Conservation (phyloP, 2,113 vertebrate species). For the Fregetta grallaria region DNA sequence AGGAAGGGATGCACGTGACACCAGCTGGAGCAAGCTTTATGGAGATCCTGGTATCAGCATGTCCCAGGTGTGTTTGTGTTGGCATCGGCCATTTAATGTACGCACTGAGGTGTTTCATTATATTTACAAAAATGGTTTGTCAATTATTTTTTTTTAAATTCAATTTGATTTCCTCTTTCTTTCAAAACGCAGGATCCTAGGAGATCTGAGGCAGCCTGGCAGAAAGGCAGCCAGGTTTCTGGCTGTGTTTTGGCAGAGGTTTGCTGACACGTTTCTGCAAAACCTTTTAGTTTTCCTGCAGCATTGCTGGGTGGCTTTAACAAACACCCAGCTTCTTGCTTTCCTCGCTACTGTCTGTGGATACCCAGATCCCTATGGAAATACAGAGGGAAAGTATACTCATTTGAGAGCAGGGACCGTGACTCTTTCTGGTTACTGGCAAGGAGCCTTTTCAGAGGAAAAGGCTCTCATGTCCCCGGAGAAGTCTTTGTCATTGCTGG, state of each 20-base stretch:
- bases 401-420: not conserved
- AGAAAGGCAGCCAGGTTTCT: not conserved
- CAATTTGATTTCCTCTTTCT: not conserved
- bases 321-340: not conserved
- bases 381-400: not conserved
- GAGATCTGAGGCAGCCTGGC: not conserved
- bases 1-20: not conserved
- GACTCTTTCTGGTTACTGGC: not conserved
- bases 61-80: not conserved
- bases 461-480: not conserved
- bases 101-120: not conserved
- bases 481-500: not conserved
- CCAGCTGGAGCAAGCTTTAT: not conserved
- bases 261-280: not conserved
- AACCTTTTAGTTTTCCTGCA: not conserved
- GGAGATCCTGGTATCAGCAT: rapidly evolving
- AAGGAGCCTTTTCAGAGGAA: not conserved
- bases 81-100: not conserved
- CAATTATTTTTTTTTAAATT: not conserved
- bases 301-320: not conserved
- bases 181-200: not conserved
- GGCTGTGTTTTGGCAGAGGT: not conserved
- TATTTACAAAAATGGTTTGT: not conserved
- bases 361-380: not conserved
- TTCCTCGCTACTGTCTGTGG: not conserved